A percentile compares a stretch with the other conserved stretches of the same genome.
phyloP scores from a whole-genome alignment of 1,140 invertebrate genomes.

The Triops cancriformis region DNA sequence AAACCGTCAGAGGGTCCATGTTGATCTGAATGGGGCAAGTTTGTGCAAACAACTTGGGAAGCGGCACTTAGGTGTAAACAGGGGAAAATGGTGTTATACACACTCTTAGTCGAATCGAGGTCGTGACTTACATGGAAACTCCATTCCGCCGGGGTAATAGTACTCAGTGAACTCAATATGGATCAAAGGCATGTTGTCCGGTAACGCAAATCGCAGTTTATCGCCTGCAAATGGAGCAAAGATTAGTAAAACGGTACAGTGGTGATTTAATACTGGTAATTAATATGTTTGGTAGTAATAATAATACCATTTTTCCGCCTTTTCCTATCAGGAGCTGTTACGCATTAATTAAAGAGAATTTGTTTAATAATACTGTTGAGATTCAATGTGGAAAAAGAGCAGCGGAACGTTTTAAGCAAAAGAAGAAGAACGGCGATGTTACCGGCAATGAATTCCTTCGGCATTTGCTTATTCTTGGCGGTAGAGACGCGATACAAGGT shows the following conservation, averaged over 20 bases:
- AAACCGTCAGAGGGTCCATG: slow-evolving; percentile 71
- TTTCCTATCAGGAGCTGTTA: slow-evolving; percentile 24
- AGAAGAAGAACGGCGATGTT: slow-evolving; percentile 34
- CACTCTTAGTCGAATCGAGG: background rate
- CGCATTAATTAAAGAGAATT: background rate
- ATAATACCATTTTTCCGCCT: slow-evolving; percentile 24
- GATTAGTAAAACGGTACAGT: background rate
- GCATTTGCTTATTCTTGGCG: slow-evolving; percentile 54
- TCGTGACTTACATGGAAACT: slow-evolving; percentile 71
- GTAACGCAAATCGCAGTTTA: slow-evolving; percentile 69
- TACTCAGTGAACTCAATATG: slow-evolving; percentile 95
- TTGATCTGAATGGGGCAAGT: slow-evolving; percentile 77
- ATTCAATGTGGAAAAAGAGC: too few species aligned
- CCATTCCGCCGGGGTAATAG: slow-evolving; percentile 88
- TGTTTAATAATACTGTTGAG: background rate
- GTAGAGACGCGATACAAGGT: slow-evolving; percentile 74
- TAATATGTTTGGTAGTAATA: too few species aligned
- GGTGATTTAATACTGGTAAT: too few species aligned
- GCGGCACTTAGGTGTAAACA: slow-evolving; percentile 60
- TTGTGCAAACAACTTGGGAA: slow-evolving; percentile 83
- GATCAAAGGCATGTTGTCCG: slow-evolving; percentile 76
- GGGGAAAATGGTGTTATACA: background rate
- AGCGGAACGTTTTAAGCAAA: too few species aligned
- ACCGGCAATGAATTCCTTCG: slow-evolving; percentile 73
- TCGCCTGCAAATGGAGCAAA: slow-evolving; percentile 56